Conservation (phyloP, 2,113 vertebrate species). For the Onychostoma macrolepis region DNA sequence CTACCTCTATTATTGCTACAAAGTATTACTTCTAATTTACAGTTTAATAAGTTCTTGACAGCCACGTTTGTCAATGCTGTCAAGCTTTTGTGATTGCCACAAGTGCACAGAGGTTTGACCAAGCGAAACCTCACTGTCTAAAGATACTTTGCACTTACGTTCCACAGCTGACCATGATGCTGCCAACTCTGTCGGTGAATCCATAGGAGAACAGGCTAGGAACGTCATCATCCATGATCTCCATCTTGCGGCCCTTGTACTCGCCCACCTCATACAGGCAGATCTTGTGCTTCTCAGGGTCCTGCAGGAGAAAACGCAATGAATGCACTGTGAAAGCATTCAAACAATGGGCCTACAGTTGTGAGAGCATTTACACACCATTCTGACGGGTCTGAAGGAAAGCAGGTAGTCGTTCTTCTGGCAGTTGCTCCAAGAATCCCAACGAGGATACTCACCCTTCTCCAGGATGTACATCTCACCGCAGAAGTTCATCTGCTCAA, state of each 20-base stretch:
- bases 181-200: constrained; percentile 83
- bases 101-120: not conserved
- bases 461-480: constrained; percentile 86
- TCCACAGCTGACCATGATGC: constrained; percentile 80
- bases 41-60: not conserved
- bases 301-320: constrained; percentile 59
- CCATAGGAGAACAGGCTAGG: constrained; percentile 82
- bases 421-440: constrained; percentile 85
- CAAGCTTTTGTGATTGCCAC: not conserved
- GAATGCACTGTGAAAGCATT: not conserved
- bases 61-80: not conserved
- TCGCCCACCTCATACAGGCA: constrained; percentile 83
- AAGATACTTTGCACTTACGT: constrained; percentile 70
- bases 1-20: not conserved
- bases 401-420: constrained; percentile 82
- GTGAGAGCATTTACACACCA: constrained; percentile 66
- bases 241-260: constrained; percentile 85
- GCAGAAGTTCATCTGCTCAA: constrained; percentile 83
- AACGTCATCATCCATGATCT: constrained; percentile 84
- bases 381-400: constrained; percentile 82
- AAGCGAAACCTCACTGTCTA: not conserved
- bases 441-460: constrained; percentile 83
- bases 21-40: not conserved
- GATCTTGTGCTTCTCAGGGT: constrained; percentile 85
- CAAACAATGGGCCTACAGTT: not conserved